Base-by-base conservation (phyloP, 2,888 invertebrate genomes). In the Drosophila crucigera region DNA sequence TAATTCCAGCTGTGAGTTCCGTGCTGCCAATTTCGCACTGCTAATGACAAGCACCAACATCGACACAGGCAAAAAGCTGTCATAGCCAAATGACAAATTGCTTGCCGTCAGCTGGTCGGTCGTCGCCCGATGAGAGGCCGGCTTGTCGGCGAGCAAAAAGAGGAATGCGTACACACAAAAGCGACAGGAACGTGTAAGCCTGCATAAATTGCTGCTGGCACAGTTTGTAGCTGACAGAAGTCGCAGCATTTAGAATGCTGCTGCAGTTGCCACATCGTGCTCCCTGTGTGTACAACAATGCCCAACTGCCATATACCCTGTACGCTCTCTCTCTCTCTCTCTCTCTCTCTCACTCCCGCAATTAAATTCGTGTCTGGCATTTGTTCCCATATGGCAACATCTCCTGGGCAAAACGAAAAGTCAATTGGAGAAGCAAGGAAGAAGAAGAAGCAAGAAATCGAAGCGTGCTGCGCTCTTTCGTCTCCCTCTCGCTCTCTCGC, bases 81-180 rank as follows among this genome's bases (percentile, higher is more conserved):
- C 78, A 78, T 68, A 66, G 61, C 62, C 55, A 64, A 58, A 70
- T 80, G 79, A 80, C 79, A 80, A 82, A 80, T 80, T 80, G 71
- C 68, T 60, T 58, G 58, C 49, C 50, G 37, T 19, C 59, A 62
- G 60, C 50, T 67, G 76, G 30, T 49, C 28, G 35, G 14, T 35
- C 14, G 33, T 31, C 39, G 41, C 31, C 31, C 28, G 35, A 67
- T 50, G 25, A 52, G 56, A 16, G 56, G 6, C n/a, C n/a, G n/a
- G 50, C 28, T 19, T 30, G 52, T 52, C 52, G 30, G 39, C 28
- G 28, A 30, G n/a, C 4, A 56, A n/a, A 28, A 39, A 56, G 30
- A 39, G 39, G 55, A 35, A 35, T 30, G n/a, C 25, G 25, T 31
- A 31, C 22, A 19, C 14, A 11, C 53, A n/a, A 41, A 30, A 43